A percentile compares a stretch with the other conserved stretches of the same genome.
Evolutionary conservation across 1,140 invertebrate species (phyloP).

Genomic region (Drosophila parabipectinata): DNA sequence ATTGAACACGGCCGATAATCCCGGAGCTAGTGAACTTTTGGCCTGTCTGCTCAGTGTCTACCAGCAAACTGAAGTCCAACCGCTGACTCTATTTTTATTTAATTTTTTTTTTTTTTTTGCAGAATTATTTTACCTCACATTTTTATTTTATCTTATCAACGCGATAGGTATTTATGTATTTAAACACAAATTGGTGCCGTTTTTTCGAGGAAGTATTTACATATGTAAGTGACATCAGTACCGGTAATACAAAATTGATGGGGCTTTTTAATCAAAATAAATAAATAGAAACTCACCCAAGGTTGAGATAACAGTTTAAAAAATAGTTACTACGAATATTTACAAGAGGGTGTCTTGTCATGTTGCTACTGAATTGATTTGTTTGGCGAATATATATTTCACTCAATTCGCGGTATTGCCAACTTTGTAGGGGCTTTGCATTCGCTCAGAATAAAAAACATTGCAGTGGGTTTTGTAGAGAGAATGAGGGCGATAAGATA

Average conservation of each 20-base stretch:
- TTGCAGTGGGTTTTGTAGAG: conserved; percentile 37
- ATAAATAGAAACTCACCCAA: neutral
- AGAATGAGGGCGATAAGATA: conserved; percentile 49
- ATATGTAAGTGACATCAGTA: conserved; percentile 45
- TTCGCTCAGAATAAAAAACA: conserved; percentile 5
- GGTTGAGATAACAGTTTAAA: conserved; percentile 2
- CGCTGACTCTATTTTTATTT: conserved; percentile 15
- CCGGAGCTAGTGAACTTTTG: conserved; percentile 14
- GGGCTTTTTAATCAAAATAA: neutral
- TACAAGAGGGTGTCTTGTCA: too few relatives aligned
- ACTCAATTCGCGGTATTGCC: conserved; percentile 26
- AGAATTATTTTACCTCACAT: conserved; percentile 26
- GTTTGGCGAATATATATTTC: neutral
- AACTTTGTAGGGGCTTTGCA: conserved; percentile 9
- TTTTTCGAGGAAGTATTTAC: conserved; percentile 23
- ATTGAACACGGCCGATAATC: conserved; percentile 1
- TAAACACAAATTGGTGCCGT: conserved; percentile 43
- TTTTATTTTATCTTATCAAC: conserved; percentile 65
- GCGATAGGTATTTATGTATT: conserved; percentile 41
- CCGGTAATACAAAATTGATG: conserved; percentile 14
- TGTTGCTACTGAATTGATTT: conserved; percentile 11
- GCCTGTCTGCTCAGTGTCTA: conserved; percentile 29
- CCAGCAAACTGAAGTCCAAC: conserved; percentile 33
- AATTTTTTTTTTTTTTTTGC: conserved; percentile 28
- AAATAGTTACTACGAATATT: neutral